Base-by-base conservation (phyloP, 2,888 invertebrate species). In the Chirona hameri region DNA sequence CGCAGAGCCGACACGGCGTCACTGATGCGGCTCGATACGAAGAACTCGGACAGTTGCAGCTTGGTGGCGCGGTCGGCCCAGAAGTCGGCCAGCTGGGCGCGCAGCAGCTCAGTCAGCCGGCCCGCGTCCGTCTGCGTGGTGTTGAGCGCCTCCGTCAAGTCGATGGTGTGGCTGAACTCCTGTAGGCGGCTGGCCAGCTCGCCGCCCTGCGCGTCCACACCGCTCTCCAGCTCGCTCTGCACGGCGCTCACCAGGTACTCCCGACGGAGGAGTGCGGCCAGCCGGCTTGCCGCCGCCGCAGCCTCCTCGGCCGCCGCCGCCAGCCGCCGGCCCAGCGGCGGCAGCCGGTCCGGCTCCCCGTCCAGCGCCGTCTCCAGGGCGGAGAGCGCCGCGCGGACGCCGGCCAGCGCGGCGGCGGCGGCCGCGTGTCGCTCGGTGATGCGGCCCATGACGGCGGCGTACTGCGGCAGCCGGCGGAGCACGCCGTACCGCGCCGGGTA, bases 111-210 rank as follows among this genome's bases (percentile, higher is more conserved):
- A 0, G 65, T 27, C n/a, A 65, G n/a, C 65, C 10, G n/a, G 7
- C 27, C 12, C 5, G n/a, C 65, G 65, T 65, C 65, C 0, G 24
- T 65, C 65, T 65, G 65, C 2, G 65, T 65, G 0, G n/a, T 65
- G 65, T 65, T 65, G n/a, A 65, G 65, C 27, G 27, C 27, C n/a
- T 65, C 65, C n/a, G 65, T 27, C 10, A 65, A 27, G 65, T 65
- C 65, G 65, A 65, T 65, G 65, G n/a, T 65, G 65, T 65, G n/a
- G 65, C 65, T n/a, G 65, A 65, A 65, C 65, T 65, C 65, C 65
- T 65, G 65, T 27, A n/a, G 65, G 65, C 65, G 65, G 65, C 65
- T 12, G 65, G 65, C 65, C n/a, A 65, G n/a, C 65, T 65, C 65
- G 65, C 10, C n/a, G 65, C n/a, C n/a, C n/a, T 3, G 65, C 65